Evolutionary conservation across 2,797 vertebrate species (phyloP).

Genomic region (Poecilia gillii): DNA sequence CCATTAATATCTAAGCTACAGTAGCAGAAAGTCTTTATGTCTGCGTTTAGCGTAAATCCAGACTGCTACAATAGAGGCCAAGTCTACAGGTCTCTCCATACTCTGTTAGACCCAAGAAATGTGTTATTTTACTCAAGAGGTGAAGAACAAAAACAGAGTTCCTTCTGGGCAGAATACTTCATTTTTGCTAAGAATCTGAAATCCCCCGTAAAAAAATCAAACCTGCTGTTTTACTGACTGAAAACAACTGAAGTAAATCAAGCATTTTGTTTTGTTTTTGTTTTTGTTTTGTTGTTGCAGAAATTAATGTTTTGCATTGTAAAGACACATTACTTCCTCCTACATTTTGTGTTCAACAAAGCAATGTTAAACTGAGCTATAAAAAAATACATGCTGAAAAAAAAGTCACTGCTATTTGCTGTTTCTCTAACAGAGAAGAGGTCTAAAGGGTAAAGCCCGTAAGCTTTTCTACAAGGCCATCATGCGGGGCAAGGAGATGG

Average conservation of each 20-base stretch:
- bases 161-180: background rate
- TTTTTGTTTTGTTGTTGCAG: background rate
- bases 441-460: constrained; percentile 96
- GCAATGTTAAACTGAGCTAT: constrained; percentile 11
- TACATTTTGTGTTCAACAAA: constrained; percentile 18
- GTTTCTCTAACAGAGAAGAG: constrained; percentile 85
- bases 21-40: background rate
- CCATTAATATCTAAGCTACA: background rate
- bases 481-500: constrained; percentile 93
- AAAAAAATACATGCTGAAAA: constrained; percentile 11
- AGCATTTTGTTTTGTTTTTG: background rate
- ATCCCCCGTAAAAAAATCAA: background rate
- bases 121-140: background rate
- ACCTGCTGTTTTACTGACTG: background rate
- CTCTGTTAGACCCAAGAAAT: background rate
- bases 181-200: background rate
- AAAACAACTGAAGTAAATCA: background rate
- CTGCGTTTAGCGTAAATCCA: background rate
- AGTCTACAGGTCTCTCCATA: background rate
- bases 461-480: constrained; percentile 99
- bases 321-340: background rate
- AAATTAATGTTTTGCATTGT: background rate
- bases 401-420: constrained; percentile 36
- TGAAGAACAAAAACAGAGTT: background rate
- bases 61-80: background rate